Percentiles rank a stretch among this genome's conserved stretches.
phyloP scores from a whole-genome alignment of 2,888 invertebrate genomes.

The Tinea semifulvella region DNA sequence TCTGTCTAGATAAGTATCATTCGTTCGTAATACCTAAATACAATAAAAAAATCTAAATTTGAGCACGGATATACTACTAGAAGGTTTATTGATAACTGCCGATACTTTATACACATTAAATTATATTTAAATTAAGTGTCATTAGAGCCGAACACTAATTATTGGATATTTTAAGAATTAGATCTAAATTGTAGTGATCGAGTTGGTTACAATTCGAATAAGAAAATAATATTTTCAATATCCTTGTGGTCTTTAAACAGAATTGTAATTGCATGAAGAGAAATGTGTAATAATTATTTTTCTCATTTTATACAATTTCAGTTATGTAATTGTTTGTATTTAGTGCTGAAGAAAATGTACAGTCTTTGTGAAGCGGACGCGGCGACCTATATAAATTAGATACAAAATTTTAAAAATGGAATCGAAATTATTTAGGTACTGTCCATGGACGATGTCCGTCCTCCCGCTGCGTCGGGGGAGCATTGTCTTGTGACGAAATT shows the following conservation, averaged over 20 bases:
- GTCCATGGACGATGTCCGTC: conserved; percentile 16
- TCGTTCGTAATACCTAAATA: conserved; percentile 43
- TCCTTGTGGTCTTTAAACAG: conserved; percentile 66
- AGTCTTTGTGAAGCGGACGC: conserved; percentile 46
- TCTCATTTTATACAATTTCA: conserved; percentile 23
- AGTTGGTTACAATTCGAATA: conserved; percentile 32
- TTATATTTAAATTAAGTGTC: not conserved
- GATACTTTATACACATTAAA: conserved; percentile 30
- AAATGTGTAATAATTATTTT: conserved; percentile 24
- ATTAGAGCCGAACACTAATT: conserved; percentile 8
- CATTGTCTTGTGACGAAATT: not conserved
- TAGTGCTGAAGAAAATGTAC: conserved; percentile 39
- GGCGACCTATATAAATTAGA: conserved; percentile 59
- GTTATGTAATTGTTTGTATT: conserved; percentile 19
- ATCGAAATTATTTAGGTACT: conserved; percentile 56
- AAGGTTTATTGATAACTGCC: conserved; percentile 56
- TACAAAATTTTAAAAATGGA: conserved; percentile 49
- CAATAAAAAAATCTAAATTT: conserved; percentile 37
- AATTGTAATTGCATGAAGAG: conserved; percentile 40
- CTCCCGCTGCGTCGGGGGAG: not conserved
- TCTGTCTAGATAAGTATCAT: conserved; percentile 60
- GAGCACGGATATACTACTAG: conserved; percentile 64
- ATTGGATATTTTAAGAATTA: conserved; percentile 7
- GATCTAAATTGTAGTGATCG: conserved; percentile 37
- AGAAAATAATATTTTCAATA: conserved; percentile 44